Conservation (phyloP, 2,797 vertebrate species). For the Clarias pachynema region DNA sequence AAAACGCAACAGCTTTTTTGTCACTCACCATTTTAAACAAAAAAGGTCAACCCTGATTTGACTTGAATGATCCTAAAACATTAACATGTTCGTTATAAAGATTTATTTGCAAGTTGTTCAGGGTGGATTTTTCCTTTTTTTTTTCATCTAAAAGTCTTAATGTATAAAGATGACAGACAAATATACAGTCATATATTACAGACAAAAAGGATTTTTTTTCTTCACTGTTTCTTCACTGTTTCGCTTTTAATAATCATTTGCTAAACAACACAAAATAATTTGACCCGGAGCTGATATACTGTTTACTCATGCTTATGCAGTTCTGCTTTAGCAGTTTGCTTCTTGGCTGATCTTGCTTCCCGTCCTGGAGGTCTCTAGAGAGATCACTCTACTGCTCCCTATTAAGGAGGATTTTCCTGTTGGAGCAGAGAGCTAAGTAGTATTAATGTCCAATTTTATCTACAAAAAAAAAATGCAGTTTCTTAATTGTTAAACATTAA, state of each 20-base stretch:
- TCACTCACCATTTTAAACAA: background rate
- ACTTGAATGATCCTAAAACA: background rate
- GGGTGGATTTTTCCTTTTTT: background rate
- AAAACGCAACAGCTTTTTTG: background rate
- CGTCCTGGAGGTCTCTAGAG: slow-evolving; percentile 12
- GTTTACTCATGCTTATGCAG: background rate
- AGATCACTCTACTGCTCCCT: background rate
- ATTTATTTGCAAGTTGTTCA: background rate
- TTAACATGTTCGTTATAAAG: background rate
- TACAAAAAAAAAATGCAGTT: slow-evolving; percentile 5
- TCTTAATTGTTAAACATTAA: background rate
- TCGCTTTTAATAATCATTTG: background rate
- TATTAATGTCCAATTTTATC: background rate
- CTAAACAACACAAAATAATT: background rate
- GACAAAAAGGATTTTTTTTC: background rate
- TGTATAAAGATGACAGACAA: background rate
- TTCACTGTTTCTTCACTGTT: too few relatives aligned
- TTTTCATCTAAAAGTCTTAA: background rate
- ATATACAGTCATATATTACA: background rate
- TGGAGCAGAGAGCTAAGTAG: background rate
- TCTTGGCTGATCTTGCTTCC: background rate
- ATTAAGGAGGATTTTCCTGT: slow-evolving; percentile 39
- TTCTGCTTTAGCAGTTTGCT: background rate
- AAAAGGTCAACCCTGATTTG: too few relatives aligned
- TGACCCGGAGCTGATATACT: background rate